These are phyloP conservation scores for Drosophila melanica DNA, from an alignment of 1,140 invertebrate species.

Conservation along the genomic window DNA sequence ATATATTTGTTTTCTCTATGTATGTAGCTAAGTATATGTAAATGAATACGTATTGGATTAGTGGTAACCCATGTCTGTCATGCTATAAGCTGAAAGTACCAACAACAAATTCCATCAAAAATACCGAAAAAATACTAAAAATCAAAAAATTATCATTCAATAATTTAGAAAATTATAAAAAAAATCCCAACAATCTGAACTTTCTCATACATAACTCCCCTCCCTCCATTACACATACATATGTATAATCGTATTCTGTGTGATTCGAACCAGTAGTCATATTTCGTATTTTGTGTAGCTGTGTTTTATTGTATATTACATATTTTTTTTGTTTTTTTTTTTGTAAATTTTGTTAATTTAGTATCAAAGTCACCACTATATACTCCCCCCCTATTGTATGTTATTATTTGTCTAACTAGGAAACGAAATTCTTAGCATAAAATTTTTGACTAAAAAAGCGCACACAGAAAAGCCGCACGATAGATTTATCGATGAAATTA, in stretches of 20 bases:
- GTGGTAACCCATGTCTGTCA: slow-evolving; percentile 50
- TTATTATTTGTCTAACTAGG: slow-evolving; percentile 72
- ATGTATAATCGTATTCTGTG: slow-evolving; percentile 67
- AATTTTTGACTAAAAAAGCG: slow-evolving; percentile 36
- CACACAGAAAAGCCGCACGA: too few relatives aligned
- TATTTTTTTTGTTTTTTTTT: slow-evolving; percentile 27
- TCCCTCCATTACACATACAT: slow-evolving; percentile 17
- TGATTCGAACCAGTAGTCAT: slow-evolving; percentile 67
- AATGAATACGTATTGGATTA: slow-evolving; percentile 49
- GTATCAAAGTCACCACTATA: slow-evolving; percentile 44
- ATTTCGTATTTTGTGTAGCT: slow-evolving; percentile 52
- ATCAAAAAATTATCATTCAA: background rate
- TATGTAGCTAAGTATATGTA: slow-evolving; percentile 37
- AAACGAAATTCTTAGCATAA: slow-evolving; percentile 58
- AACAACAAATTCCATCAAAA: background rate
- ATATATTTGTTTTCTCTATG: slow-evolving; percentile 19
- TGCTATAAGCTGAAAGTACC: slow-evolving; percentile 14
- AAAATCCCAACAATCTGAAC: slow-evolving; percentile 15
- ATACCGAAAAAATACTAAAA: background rate
- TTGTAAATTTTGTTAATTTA: slow-evolving; percentile 30
- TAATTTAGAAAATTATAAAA: background rate
- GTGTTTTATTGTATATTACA: slow-evolving; percentile 29
- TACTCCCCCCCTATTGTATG: slow-evolving; percentile 15
- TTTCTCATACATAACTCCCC: slow-evolving; percentile 52
- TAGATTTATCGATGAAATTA: too few relatives aligned